These are phyloP conservation scores for Mythimna loreyi DNA, from an alignment of 2,888 invertebrate genomes.

Conservation along the genomic window DNA sequence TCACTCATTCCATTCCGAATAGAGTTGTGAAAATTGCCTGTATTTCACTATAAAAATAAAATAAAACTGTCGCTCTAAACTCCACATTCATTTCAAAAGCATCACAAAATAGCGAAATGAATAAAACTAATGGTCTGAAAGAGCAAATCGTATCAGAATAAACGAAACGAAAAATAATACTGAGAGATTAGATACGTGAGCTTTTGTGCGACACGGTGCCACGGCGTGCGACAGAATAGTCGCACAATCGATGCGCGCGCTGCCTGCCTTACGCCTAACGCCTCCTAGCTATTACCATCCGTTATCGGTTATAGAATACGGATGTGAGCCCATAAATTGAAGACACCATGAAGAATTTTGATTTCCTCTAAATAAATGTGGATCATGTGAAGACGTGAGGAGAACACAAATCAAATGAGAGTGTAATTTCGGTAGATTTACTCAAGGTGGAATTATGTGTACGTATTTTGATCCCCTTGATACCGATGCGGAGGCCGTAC, in stretches of 20 bases:
- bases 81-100: constrained; percentile 25
- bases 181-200: constrained; percentile 65
- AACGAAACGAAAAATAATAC: constrained; percentile 51
- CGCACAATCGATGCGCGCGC: constrained; percentile 51
- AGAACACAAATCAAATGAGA: constrained; percentile 26
- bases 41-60: constrained; percentile 24
- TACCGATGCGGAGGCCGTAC: constrained; percentile 22
- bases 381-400: constrained; percentile 32
- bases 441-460: constrained; percentile 4
- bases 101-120: constrained; percentile 31
- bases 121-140: constrained; percentile 48
- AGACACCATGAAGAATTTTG: constrained; percentile 23
- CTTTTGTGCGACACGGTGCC: constrained; percentile 47
- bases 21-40: constrained; percentile 5
- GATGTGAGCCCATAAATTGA: constrained; percentile 14
- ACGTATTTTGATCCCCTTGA: not conserved
- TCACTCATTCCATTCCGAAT: not conserved
- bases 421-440: constrained; percentile 20
- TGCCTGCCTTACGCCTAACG: constrained; percentile 6
- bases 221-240: constrained; percentile 44
- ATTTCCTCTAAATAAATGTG: constrained; percentile 29
- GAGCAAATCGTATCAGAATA: constrained; percentile 54
- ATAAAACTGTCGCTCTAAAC: constrained; percentile 13
- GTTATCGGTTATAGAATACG: constrained; percentile 10
- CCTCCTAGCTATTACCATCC: constrained; percentile 13